Evolutionary conservation across 1,140 invertebrate species (phyloP).

Genomic region (Bombus superbus): DNA sequence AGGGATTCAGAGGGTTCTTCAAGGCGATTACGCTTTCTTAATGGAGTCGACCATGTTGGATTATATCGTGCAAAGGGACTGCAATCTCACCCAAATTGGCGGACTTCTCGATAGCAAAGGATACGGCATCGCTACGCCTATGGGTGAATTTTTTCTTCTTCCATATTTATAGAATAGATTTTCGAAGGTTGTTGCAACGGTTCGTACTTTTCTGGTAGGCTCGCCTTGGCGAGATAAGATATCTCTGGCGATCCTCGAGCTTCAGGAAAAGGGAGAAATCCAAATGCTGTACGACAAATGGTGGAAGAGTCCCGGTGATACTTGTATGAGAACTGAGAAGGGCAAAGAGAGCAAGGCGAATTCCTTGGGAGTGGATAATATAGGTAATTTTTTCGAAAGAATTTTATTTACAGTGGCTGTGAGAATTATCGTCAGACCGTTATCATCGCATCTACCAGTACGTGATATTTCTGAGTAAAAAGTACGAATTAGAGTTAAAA

Average conservation of each 20-base stretch:
- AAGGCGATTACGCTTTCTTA: conserved; percentile 94
- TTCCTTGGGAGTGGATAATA: conserved; percentile 94
- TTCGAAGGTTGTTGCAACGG: no score
- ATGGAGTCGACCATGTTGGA: conserved; percentile 98
- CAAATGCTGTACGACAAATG: conserved; percentile 89
- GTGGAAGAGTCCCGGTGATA: conserved; percentile 88
- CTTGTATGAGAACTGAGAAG: conserved; percentile 86
- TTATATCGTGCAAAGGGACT: conserved; percentile 93
- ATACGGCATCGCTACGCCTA: conserved; percentile 85
- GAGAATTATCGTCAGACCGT: no score
- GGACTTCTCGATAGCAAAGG: conserved; percentile 94
- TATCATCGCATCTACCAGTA: no score
- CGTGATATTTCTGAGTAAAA: no score
- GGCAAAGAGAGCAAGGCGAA: conserved; percentile 90
- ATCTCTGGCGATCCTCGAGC: conserved; percentile 89
- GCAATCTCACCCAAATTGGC: conserved; percentile 97
- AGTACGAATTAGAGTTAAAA: no score
- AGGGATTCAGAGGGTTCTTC: conserved; percentile 90
- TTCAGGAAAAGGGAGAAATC: conserved; percentile 89
- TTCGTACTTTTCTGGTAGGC: conserved; percentile 78
- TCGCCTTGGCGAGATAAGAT: conserved; percentile 90
- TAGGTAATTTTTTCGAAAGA: conserved; percentile 82
- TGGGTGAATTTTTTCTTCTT: conserved; percentile 76
- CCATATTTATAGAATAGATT: neutral
- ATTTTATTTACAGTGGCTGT: neutral